phyloP scores from a whole-genome alignment of 2,888 invertebrate genomes.

The Ormyrus pomaceus region DNA sequence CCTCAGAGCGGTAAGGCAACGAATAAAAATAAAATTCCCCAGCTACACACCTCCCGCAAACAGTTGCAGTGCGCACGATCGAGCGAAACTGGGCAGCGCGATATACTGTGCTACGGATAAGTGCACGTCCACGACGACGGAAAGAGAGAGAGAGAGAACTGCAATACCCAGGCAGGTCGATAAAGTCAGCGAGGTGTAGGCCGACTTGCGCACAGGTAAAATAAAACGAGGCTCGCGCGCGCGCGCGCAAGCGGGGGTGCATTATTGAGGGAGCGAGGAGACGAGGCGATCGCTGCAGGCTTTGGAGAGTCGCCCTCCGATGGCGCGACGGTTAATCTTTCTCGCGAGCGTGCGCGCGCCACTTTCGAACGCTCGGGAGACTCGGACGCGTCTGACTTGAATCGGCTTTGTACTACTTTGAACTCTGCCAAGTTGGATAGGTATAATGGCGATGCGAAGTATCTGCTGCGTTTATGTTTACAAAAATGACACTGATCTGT shows the following conservation, averaged over 20 bases:
- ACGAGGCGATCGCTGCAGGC: no score
- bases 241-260: neutral
- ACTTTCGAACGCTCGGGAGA: no score
- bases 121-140: neutral
- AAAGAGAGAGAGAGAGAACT: slow-evolving; percentile 52
- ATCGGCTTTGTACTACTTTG: slow-evolving; percentile 23
- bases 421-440: no score
- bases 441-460: neutral
- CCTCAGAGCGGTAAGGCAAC: no score
- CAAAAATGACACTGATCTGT: neutral
- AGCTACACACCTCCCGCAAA: no score
- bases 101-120: no score
- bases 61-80: no score
- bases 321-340: slow-evolving; percentile 34
- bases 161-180: slow-evolving; percentile 65
- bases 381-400: slow-evolving; percentile 19
- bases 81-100: no score
- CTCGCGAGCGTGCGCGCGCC: no score
- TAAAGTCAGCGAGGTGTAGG: slow-evolving; percentile 57
- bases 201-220: slow-evolving; percentile 21
- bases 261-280: slow-evolving; percentile 22
- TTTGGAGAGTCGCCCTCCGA: slow-evolving; percentile 7
- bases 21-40: no score
- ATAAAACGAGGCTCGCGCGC: neutral
- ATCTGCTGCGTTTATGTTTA: neutral